Conservation (phyloP, 1,140 invertebrate genomes). For the Pemphigus obesinymphae region DNA sequence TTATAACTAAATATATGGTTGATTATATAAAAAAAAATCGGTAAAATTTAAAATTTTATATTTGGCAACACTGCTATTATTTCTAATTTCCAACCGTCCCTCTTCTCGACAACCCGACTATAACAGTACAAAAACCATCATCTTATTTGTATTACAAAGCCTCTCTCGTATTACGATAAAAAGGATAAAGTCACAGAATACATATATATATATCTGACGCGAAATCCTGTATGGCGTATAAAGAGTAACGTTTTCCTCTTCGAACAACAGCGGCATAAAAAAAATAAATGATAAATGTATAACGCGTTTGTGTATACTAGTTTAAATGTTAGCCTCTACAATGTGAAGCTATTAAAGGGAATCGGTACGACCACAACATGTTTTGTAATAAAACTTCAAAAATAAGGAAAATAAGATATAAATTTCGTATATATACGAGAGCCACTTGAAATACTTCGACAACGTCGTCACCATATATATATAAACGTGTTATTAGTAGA, state of each 20-base stretch:
- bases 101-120: no score
- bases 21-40: no score
- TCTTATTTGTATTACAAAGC: background rate
- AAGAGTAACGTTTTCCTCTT: background rate
- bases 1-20: no score
- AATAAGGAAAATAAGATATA: background rate
- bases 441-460: no score
- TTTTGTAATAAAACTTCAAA: background rate
- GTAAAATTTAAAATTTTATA: no score
- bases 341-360: conserved; percentile 12
- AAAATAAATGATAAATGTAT: background rate
- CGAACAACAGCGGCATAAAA: background rate
- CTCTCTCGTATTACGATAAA: background rate
- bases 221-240: background rate
- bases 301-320: background rate
- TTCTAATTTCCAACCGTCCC: no score
- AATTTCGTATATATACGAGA: no score
- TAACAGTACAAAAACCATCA: no score
- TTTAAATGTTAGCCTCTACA: background rate
- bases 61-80: no score
- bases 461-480: no score
- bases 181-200: background rate
- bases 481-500: no score
- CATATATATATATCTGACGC: background rate
- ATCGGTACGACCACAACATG: background rate